Evolutionary conservation across 2,888 invertebrate genomes (phyloP).

Genomic region (Alloplasta piceator): DNA sequence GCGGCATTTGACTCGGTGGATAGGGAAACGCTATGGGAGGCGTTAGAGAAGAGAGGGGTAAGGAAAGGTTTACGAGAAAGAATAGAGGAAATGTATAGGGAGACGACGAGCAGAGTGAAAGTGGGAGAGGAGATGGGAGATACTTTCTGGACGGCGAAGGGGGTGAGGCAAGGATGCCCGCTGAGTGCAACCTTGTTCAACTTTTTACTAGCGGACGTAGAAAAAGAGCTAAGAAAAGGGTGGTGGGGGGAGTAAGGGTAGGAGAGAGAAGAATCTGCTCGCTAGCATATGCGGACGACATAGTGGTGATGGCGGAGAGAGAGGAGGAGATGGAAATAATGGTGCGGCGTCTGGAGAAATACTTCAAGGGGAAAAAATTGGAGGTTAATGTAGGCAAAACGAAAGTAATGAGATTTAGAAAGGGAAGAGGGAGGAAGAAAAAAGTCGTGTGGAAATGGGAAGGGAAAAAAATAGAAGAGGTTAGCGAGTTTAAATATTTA

Average conservation of each 20-base stretch:
- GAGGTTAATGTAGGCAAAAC: slow-evolving; percentile 26
- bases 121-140: slow-evolving; percentile 43
- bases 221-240: slow-evolving; percentile 40
- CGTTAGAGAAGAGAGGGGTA: slow-evolving; percentile 18
- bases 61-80: slow-evolving; percentile 39
- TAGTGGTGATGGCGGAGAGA: slow-evolving; percentile 5
- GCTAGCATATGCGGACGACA: too few species aligned
- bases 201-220: slow-evolving; percentile 54
- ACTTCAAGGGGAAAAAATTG: slow-evolving; percentile 7
- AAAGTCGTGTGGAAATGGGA: background rate
- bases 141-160: slow-evolving; percentile 60
- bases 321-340: slow-evolving; percentile 26
- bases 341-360: slow-evolving; percentile 19
- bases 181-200: slow-evolving; percentile 65
- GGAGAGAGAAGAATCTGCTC: background rate
- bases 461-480: slow-evolving; percentile 18
- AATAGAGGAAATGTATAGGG: slow-evolving; percentile 48
- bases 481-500: slow-evolving; percentile 23
- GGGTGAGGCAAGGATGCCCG: slow-evolving; percentile 66
- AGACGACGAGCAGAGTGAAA: slow-evolving; percentile 50
- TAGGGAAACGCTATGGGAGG: slow-evolving; percentile 24
- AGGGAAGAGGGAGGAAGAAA: background rate
- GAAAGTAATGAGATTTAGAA: slow-evolving; percentile 12
- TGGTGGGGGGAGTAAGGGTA: too few species aligned
- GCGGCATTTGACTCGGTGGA: slow-evolving; percentile 45